Conservation (phyloP, 2,888 invertebrate genomes). For the Venustoraphidia nigricollis region DNA sequence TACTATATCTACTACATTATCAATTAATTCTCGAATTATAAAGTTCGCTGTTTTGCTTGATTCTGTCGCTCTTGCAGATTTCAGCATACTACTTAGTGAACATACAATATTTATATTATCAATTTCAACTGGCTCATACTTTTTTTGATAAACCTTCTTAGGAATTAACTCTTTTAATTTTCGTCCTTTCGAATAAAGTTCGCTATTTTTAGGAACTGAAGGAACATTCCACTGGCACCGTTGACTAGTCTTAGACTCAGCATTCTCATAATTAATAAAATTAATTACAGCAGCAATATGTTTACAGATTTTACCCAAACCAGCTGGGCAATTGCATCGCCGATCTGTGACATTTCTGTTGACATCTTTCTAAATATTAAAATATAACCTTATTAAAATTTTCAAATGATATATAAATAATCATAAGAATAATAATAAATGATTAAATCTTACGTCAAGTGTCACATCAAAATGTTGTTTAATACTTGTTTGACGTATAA, state of each 20-base stretch:
- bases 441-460: background rate
- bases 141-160: background rate
- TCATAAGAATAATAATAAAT: background rate
- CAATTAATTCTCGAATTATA: background rate
- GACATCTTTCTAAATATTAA: background rate
- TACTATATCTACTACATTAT: slow-evolving; percentile 5
- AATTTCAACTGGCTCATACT: background rate
- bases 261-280: background rate
- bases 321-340: background rate
- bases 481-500: background rate
- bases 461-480: background rate
- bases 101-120: background rate
- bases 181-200: background rate
- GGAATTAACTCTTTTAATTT: background rate
- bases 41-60: background rate
- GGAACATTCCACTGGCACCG: background rate
- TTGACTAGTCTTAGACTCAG: background rate
- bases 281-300: background rate
- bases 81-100: background rate
- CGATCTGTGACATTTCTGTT: background rate
- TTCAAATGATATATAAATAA: background rate
- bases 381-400: background rate
- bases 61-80: background rate
- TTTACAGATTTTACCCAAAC: background rate
- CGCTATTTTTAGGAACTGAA: background rate